Base-by-base conservation (phyloP, 2,113 vertebrate genomes). In the Micromys minutus region DNA sequence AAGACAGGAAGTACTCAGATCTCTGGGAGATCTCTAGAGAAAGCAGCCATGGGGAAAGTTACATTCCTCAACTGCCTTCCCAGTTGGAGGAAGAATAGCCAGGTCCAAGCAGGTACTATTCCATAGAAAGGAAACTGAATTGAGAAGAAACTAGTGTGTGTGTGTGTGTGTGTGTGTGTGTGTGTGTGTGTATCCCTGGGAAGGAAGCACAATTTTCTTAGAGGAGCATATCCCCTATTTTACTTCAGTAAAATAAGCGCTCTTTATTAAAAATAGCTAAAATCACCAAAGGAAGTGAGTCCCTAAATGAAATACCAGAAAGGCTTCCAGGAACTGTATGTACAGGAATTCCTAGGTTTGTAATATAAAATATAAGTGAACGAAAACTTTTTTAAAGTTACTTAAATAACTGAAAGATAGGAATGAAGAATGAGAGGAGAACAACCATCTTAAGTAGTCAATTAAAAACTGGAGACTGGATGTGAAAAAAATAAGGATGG, bases 381-480 rank as follows among this genome's bases (percentile, higher is more conserved):
- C 16, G 83, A 92, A 89, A 79, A n/a, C n/a, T n/a, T n/a, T n/a
- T n/a, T n/a, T n/a, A n/a, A n/a, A n/a, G n/a, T n/a, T 86, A 83
- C 83, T 92, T 94, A 95, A 88, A 47, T 15, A 95, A 87, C 34
- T 76, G 61, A 90, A 93, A 93, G 57, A 86, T 52, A 42, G 59
- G 81, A 24, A 65, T 45, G 76, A 94, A 89, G 71, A 24, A 76
- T 76, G 65, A 89, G 29, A 39, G 96, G 94, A 95, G 11, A 72
- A 69, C 4, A 88, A 75, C 11, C 71, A 94, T 94, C 87, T 76
- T 26, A 77, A 93, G 75, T 84, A 7, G 87, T n/a, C n/a, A 39
- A 52, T 84, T 26, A 57, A 92, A 65, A 26, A 8, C 89, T 59
- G 22, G 1, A 72, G 11, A 61, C n/a, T 31, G 39, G 24, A 93